Evolutionary conservation across 2,797 vertebrate genomes (phyloP).

Genomic region (Enteromius trimaculatus): DNA sequence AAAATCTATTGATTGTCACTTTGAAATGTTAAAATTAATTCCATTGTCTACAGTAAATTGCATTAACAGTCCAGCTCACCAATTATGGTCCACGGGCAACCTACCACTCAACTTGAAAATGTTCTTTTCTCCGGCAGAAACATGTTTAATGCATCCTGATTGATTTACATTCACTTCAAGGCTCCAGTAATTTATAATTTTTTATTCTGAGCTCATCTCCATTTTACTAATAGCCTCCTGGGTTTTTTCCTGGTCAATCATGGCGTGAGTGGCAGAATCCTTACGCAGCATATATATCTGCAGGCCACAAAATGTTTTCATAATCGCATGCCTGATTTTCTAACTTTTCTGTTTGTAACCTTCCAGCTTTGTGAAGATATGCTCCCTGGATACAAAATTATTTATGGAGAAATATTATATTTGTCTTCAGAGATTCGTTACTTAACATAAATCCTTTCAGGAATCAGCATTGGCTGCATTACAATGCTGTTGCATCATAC

Average conservation of each 20-base stretch:
- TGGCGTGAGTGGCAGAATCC: conserved; percentile 41
- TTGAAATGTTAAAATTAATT: conserved; percentile 56
- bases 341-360: conserved; percentile 26
- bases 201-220: conserved; percentile 37
- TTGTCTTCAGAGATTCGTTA: conserved; percentile 26
- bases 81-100: conserved; percentile 47
- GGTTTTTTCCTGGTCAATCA: conserved; percentile 16
- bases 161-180: conserved; percentile 60
- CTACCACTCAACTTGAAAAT: conserved; percentile 28
- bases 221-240: conserved; percentile 50
- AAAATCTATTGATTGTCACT: conserved; percentile 51
- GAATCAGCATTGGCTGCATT: conserved; percentile 38
- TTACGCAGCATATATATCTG: conserved; percentile 28
- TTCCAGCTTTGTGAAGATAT: conserved; percentile 13
- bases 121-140: conserved; percentile 36
- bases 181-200: conserved; percentile 53
- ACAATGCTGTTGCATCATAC: conserved; percentile 48
- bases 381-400: conserved; percentile 39
- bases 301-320: conserved; percentile 37
- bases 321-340: conserved; percentile 42
- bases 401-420: conserved; percentile 33
- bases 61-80: conserved; percentile 43
- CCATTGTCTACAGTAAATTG: conserved; percentile 56
- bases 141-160: conserved; percentile 59
- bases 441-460: conserved; percentile 12